Evolutionary conservation across 1,140 invertebrate genomes (phyloP), one percentile per base, ranked within the genome.

Genomic region (Musca vetustissima): DNA sequence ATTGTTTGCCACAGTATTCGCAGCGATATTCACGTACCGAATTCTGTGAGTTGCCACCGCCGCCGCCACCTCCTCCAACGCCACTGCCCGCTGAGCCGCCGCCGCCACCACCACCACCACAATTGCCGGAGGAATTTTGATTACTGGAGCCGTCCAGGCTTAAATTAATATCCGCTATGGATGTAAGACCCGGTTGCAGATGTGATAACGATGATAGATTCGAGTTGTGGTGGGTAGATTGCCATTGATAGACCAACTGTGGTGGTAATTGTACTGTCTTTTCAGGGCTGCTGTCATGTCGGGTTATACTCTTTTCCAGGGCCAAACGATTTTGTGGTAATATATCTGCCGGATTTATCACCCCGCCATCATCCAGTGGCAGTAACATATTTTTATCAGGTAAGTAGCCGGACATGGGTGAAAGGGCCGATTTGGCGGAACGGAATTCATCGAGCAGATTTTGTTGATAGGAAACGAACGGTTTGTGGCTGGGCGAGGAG

Each of bases 1-100:
- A 94, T 79, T 93, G 92, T 84, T 94, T 94, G 28, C 92, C 92
- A 81, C 92, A 93, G 81, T 94, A 94, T 78, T 90, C 91, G 77
- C 92, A 94, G 52, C 91, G 88, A 75, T 93, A 94, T 78, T 93
- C 92, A 24, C 92, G 86, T 9, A 92, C 89, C 79, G 75, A 76
- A 67, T 68, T 80, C 74, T 61, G 78, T 50, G 59, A 77, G 43
- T 61, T 59, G 52, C 32, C 32, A 19, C 69, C 47, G 13, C 32
- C 43, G 15, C 52, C 71, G 0, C 72, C 69, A 19, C 70, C 74
- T 24, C 73, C 79, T 19, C 74, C 73, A 64, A 24, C 49, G 14
- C 72, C 77, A n/a, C n/a, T n/a, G n/a, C n/a, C n/a, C n/a, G n/a
- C n/a, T n/a, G n/a, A n/a, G 11, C 74, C 43, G 25, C 22, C 57